Evolutionary conservation across 2,888 invertebrate species (phyloP).

Genomic region (Piscicola geometra): DNA sequence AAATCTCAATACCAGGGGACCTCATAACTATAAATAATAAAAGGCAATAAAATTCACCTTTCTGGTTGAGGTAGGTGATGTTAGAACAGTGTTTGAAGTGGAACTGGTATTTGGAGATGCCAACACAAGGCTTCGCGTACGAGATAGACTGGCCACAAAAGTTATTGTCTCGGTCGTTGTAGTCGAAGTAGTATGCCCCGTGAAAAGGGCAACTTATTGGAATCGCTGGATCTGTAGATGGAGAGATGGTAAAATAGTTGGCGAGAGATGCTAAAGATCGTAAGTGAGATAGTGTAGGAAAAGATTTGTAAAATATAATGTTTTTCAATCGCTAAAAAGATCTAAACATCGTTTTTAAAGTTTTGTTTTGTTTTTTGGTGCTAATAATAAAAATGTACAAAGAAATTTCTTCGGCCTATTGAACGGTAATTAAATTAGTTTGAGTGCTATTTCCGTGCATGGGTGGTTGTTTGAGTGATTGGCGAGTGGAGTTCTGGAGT

Average conservation of each 20-base stretch:
- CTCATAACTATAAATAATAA: background rate
- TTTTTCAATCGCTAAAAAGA: too few relatives aligned
- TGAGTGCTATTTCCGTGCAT: background rate
- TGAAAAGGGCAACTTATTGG: slow-evolving; percentile 39
- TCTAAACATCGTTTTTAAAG: too few relatives aligned
- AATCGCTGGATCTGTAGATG: slow-evolving; percentile 40
- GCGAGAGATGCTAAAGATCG: too few relatives aligned
- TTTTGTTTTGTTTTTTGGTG: too few relatives aligned
- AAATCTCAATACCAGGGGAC: too few relatives aligned
- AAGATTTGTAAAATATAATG: too few relatives aligned
- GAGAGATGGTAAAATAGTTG: too few relatives aligned
- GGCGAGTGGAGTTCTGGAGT: background rate
- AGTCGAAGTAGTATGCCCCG: slow-evolving; percentile 42
- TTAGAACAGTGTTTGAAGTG: slow-evolving; percentile 41
- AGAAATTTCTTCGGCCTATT: too few relatives aligned
- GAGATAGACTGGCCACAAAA: slow-evolving; percentile 41
- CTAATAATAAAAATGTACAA: too few relatives aligned
- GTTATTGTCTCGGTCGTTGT: slow-evolving; percentile 39
- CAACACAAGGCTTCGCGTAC: slow-evolving; percentile 41
- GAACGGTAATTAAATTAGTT: too few relatives aligned
- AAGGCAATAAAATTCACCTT: slow-evolving; percentile 18
- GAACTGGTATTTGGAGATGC: slow-evolving; percentile 38
- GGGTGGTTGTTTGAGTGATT: slow-evolving; percentile 8
- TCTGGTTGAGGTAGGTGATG: slow-evolving; percentile 31
- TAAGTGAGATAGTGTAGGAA: too few relatives aligned